These are phyloP conservation scores for Emydoidea blandingii DNA, from an alignment of 2,797 vertebrate genomes.

Conservation along the genomic window DNA sequence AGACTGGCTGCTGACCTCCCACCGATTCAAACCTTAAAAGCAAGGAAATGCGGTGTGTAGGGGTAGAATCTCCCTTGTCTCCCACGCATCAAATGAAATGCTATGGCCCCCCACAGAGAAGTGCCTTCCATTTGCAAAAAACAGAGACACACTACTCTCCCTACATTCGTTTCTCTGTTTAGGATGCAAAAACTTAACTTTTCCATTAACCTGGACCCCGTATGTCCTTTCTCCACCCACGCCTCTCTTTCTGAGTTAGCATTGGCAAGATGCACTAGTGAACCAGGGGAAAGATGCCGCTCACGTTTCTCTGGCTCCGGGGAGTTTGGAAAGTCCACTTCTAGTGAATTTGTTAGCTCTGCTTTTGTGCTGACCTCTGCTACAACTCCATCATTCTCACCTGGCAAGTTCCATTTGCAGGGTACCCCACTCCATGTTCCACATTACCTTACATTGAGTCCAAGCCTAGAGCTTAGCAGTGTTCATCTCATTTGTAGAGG, in stretches of 20 bases:
- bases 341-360: not conserved
- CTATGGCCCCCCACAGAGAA: not conserved
- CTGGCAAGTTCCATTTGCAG: not conserved
- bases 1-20: not conserved
- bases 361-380: fast-evolving
- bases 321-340: fast-evolving
- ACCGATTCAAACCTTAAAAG: not conserved
- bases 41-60: too few species aligned
- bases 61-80: too few species aligned
- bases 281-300: not conserved
- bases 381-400: not conserved
- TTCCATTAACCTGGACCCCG: not conserved
- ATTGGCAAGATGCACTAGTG: not conserved
- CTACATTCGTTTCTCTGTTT: not conserved
- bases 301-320: not conserved
- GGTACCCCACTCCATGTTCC: not conserved
- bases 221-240: not conserved
- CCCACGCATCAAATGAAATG: not conserved
- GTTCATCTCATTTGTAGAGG: not conserved
- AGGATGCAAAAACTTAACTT: not conserved
- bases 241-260: not conserved
- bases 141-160: not conserved
- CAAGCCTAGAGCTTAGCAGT: too few species aligned
- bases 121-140: not conserved
- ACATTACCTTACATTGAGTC: too few species aligned